These are phyloP conservation scores for Chelmon rostratus DNA, from an alignment of 2,797 vertebrate species.

Conservation along the genomic window DNA sequence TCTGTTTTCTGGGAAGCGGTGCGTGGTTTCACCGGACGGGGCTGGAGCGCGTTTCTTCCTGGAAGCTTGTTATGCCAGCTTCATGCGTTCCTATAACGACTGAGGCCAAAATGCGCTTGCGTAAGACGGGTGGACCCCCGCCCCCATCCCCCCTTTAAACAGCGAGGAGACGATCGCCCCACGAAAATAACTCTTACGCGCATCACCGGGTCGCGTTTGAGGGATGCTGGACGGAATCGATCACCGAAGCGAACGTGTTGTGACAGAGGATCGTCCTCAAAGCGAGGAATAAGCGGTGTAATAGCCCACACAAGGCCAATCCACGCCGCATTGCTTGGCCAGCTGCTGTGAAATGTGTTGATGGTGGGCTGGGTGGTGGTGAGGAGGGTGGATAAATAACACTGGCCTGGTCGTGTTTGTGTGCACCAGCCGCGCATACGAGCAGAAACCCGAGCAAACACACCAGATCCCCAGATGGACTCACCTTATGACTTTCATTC, in stretches of 20 bases:
- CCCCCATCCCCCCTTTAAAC: neutral
- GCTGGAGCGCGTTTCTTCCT: slow-evolving; percentile 25
- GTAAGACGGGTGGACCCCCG: slow-evolving; percentile 46
- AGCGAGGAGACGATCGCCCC: slow-evolving; percentile 35
- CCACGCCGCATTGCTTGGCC: slow-evolving; percentile 64
- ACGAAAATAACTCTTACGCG: slow-evolving; percentile 40
- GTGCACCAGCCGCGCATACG: neutral
- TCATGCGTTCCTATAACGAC: neutral
- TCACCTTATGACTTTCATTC: slow-evolving; percentile 82
- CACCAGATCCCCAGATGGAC: neutral
- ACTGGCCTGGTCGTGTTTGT: slow-evolving; percentile 29
- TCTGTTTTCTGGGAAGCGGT: neutral
- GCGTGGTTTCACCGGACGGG: neutral
- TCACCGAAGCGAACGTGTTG: neutral
- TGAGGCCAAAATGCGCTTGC: slow-evolving; percentile 58
- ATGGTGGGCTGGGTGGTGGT: neutral
- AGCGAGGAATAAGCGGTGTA: neutral
- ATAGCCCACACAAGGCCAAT: slow-evolving; percentile 44
- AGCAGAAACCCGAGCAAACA: neutral
- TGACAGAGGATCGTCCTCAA: neutral
- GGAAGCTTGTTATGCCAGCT: neutral
- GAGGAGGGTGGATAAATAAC: slow-evolving; percentile 9
- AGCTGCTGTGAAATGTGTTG: slow-evolving; percentile 40
- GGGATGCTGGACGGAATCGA: neutral
- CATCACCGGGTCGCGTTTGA: neutral